Percentiles rank a stretch among this genome's conserved stretches.
Conservation (phyloP, 1,140 invertebrate species). For the Ips nitidus region DNA sequence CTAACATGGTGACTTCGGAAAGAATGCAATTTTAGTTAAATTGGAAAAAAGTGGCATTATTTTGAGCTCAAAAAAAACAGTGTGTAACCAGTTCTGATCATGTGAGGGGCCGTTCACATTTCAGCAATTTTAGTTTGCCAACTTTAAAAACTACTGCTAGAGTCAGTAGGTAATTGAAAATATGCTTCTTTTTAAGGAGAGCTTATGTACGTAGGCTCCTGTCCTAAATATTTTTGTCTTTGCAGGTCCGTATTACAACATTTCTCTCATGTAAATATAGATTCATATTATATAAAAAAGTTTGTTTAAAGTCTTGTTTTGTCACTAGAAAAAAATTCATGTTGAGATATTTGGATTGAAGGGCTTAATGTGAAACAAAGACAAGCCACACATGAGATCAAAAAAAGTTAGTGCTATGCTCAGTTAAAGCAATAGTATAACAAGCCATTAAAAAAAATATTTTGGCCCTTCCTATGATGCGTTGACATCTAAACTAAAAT, state of each 20-base stretch:
- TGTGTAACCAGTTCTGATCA: too few relatives aligned
- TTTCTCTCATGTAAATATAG: not conserved
- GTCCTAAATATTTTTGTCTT: conserved; percentile 14
- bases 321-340: not conserved
- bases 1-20: too few relatives aligned
- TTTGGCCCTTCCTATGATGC: too few relatives aligned
- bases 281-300: not conserved
- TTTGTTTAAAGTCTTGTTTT: not conserved
- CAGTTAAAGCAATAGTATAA: too few relatives aligned
- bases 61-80: too few relatives aligned
- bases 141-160: conserved; percentile 27
- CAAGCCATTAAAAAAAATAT: too few relatives aligned
- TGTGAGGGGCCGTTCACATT: not conserved
- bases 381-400: too few relatives aligned
- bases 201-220: conserved; percentile 15
- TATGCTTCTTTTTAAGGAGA: conserved; percentile 25
- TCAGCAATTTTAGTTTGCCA: conserved; percentile 25
- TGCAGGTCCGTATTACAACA: conserved; percentile 8
- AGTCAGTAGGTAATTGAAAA: conserved; percentile 31
- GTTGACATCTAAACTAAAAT: too few relatives aligned
- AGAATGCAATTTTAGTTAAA: too few relatives aligned
- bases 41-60: too few relatives aligned
- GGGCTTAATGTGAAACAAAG: too few relatives aligned
- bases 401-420: too few relatives aligned
- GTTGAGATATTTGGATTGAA: not conserved